These are phyloP conservation scores for Phyllostomus hastatus DNA, from an alignment of 2,113 vertebrate genomes.

Conservation along the genomic window DNA sequence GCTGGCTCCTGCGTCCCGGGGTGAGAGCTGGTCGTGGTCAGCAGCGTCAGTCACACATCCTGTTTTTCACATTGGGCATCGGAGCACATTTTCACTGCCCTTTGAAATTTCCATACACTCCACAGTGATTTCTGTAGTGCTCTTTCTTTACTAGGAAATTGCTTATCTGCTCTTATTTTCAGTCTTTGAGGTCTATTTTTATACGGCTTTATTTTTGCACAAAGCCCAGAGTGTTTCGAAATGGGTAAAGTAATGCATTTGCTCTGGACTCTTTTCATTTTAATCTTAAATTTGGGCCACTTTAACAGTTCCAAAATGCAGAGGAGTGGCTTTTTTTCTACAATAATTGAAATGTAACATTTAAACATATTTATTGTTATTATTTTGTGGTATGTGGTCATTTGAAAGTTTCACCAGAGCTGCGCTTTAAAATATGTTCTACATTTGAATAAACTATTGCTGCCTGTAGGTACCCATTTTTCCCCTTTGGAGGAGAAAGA, in stretches of 20 bases:
- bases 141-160: slow-evolving; percentile 38
- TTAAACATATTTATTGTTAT: background rate
- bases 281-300: background rate
- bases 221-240: background rate
- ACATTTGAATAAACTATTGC: background rate
- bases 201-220: background rate
- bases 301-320: background rate
- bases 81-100: background rate
- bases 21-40: background rate
- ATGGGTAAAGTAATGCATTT: background rate
- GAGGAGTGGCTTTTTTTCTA: background rate
- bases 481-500: background rate
- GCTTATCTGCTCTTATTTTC: slow-evolving; percentile 10
- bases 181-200: background rate
- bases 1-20: background rate
- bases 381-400: background rate
- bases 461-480: background rate
- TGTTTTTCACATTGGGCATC: slow-evolving; percentile 58
- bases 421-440: background rate
- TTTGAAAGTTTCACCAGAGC: background rate
- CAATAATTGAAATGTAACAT: background rate
- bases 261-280: background rate
- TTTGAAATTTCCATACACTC: slow-evolving; percentile 52
- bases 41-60: slow-evolving; percentile 68
- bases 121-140: background rate